Percentiles rank a stretch among this genome's conserved stretches.
Conservation (phyloP, 2,113 vertebrate species). For the Hyaena hyaena region DNA sequence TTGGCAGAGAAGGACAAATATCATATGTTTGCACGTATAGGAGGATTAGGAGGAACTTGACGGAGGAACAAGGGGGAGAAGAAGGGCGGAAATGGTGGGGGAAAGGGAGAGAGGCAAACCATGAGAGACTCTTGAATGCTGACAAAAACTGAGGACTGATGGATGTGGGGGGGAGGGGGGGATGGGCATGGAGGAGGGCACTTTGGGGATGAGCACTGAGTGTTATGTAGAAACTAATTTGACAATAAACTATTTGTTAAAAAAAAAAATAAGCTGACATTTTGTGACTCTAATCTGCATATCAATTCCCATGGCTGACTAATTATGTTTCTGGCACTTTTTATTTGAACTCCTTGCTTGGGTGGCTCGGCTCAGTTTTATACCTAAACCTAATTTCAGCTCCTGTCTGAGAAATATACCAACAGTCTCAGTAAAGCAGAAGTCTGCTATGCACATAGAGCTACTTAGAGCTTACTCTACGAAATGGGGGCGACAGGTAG, state of each 20-base stretch:
- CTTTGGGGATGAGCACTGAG: too few species aligned
- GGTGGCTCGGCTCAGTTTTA: conserved; percentile 4
- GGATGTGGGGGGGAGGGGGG: too few species aligned
- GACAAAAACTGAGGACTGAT: too few species aligned
- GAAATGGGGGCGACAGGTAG: neutral
- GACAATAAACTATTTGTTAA: too few species aligned
- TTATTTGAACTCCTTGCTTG: neutral
- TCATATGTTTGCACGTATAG: too few species aligned
- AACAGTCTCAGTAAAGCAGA: neutral
- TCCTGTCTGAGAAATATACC: neutral
- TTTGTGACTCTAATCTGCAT: neutral
- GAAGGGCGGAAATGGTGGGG: too few species aligned
- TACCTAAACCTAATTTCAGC: neutral
- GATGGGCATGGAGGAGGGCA: too few species aligned
- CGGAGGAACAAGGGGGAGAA: too few species aligned
- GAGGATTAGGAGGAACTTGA: too few species aligned
- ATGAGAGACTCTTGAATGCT: too few species aligned
- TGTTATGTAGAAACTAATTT: too few species aligned
- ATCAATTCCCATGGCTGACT: neutral
- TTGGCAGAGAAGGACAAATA: neutral
- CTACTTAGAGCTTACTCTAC: neutral
- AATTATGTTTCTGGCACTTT: neutral
- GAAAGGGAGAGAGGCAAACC: too few species aligned
- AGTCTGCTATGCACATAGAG: neutral
- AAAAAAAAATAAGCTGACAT: neutral